Percentiles rank a stretch among this genome's conserved stretches.
These are phyloP conservation scores for Coecobrya sp. DNA, from an alignment of 2,888 invertebrate species.

Conservation along the genomic window DNA sequence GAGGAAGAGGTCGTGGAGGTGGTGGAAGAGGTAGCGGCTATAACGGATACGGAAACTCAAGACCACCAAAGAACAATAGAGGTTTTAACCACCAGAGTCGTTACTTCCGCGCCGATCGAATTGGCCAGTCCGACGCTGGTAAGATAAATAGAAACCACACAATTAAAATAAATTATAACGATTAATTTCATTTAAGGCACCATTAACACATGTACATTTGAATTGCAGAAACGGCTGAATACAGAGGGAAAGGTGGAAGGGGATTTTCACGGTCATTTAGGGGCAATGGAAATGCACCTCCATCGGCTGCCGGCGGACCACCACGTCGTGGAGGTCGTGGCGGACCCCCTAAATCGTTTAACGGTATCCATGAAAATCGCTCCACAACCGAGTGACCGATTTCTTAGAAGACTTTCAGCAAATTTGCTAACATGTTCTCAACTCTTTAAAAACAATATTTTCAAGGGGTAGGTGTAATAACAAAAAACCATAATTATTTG, in stretches of 20 bases:
- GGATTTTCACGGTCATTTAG: conserved; percentile 65
- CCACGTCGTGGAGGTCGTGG: conserved; percentile 68
- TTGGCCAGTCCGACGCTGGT: conserved; percentile 75
- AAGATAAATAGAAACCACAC: conserved; percentile 5
- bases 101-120: conserved; percentile 66
- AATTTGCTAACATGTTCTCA: conserved; percentile 78
- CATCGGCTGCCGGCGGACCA: conserved; percentile 65
- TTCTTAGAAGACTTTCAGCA: conserved; percentile 49
- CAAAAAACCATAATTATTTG: conserved; percentile 1
- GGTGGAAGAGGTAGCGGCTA: conserved; percentile 80
- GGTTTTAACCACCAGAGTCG: conserved; percentile 64
- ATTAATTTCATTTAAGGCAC: too few species aligned
- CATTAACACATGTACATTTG: too few species aligned
- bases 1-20: conserved; percentile 74
- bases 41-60: conserved; percentile 78
- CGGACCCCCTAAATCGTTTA: conserved; percentile 68
- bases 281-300: conserved; percentile 74
- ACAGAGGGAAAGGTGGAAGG: conserved; percentile 65
- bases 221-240: conserved; percentile 61
- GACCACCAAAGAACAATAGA: conserved; percentile 73
- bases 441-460: conserved; percentile 67
- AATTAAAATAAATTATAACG: too few species aligned
- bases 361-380: conserved; percentile 72
- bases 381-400: conserved; percentile 64
- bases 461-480: conserved; percentile 60